A percentile compares a stretch with the other conserved stretches of the same genome.
Conservation (phyloP, 2,113 vertebrate genomes). For the Astatoreochromis straeleni region DNA sequence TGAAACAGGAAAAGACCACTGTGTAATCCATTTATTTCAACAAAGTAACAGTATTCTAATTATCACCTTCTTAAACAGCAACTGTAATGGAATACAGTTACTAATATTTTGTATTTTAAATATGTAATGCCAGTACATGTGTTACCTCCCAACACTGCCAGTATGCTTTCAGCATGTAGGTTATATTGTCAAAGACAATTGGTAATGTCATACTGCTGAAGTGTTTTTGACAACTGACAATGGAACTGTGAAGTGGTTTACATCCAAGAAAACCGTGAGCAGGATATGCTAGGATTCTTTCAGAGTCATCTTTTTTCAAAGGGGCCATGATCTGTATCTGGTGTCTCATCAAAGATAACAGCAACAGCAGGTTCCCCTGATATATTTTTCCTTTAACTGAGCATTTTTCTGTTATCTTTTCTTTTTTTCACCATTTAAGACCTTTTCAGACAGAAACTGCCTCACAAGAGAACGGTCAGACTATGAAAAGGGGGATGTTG, state of each 20-base stretch:
- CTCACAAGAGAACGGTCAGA: accelerated
- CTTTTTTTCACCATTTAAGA: neutral
- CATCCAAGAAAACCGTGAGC: neutral
- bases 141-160: neutral
- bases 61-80: neutral
- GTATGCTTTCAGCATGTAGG: neutral
- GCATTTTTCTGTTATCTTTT: neutral
- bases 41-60: neutral
- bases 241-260: neutral
- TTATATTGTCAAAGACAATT: neutral
- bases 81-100: neutral
- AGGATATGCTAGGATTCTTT: neutral
- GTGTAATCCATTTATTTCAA: neutral
- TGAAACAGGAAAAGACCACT: neutral
- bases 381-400: neutral
- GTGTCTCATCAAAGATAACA: neutral
- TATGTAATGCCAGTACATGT: neutral
- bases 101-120: neutral
- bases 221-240: neutral
- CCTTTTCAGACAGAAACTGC: neutral
- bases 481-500: neutral
- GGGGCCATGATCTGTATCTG: neutral
- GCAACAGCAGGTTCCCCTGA: neutral
- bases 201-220: neutral
- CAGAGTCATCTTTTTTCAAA: neutral